Evolutionary conservation across 2,888 invertebrate species (phyloP), one percentile per base, ranked within the genome.

Genomic region (Tachina lurida): DNA sequence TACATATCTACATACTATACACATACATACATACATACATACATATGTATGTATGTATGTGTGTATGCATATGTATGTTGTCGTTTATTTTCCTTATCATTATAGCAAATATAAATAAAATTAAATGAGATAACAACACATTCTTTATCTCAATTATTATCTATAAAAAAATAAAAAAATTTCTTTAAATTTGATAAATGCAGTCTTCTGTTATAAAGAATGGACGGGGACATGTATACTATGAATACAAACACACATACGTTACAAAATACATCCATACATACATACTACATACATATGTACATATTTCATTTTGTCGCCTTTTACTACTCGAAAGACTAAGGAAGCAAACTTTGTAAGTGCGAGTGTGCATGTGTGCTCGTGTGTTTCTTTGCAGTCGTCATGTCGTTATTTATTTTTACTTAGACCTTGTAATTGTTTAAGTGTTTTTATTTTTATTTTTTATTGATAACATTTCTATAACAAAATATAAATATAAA

Each of bases 381-480:
- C 56, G 22, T 71, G 54, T 31, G 62, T n/a, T 68, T 58, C 19
- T 39, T 10, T 73, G 58, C 13, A 13, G 45, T 58, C 12, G 54
- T 43, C 62, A 54, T 68, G 60, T 81, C 62, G 71, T 78, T 77
- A 52, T 71, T 60, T 77, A 73, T 73, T 83, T 83, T 73, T 73
- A 84, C 73, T 84, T 84, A 73, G 77, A 74, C 83, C 83, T 84
- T 84, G 83, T 84, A 78, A 84, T 84, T 65, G 83, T 77, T 77
- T 71, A 83, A 83, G 77, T 83, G 60, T 65, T 73, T 63, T 68
- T 62, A n/a, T 52, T 62, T 17, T 63, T 39, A 12, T 31, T 75
- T 82, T 56, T 73, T 68, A 78, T 77, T 84, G 83, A 84, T 84
- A 84, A 84, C 83, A 67, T 71, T 83, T 77, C 76, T 73, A 83